Evolutionary conservation across 2,113 vertebrate genomes (phyloP).

Genomic region (Muscicapa adusta): DNA sequence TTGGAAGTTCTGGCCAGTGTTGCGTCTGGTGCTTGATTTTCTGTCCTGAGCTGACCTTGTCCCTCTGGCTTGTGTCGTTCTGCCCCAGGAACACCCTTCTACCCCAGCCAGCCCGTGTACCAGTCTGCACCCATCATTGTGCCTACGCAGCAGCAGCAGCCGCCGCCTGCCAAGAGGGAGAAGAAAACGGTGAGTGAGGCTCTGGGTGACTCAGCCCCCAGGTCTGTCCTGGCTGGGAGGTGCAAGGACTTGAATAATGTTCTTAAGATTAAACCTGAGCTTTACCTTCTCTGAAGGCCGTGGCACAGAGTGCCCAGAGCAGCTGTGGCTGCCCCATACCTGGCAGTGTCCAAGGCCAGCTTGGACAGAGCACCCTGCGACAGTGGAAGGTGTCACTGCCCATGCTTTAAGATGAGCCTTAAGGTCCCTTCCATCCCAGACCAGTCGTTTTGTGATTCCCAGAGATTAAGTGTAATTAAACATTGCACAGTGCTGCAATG

Average conservation of each 20-base stretch:
- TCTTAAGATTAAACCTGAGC: neutral
- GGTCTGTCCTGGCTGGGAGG: neutral
- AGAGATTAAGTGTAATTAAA: neutral
- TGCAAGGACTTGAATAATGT: accelerated
- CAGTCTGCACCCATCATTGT: constrained; percentile 95
- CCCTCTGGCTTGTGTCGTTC: neutral
- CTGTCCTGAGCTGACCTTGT: neutral
- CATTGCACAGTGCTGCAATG: accelerated
- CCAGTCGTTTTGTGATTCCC: neutral
- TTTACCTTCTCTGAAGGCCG: neutral
- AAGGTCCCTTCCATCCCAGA: neutral
- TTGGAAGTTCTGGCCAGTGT: neutral
- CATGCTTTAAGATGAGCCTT: neutral
- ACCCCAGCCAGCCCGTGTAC: constrained; percentile 90
- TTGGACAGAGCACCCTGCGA: neutral
- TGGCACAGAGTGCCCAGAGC: neutral
- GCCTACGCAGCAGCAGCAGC: constrained; percentile 91
- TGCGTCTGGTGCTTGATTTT: neutral
- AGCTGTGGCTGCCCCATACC: neutral
- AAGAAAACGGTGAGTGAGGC: constrained; percentile 91
- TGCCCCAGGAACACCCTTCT: constrained; percentile 84
- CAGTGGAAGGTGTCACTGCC: neutral
- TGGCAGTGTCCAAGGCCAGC: neutral
- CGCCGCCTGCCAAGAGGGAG: constrained; percentile 90
- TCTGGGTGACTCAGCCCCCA: neutral